phyloP scores from a whole-genome alignment of 2,113 vertebrate genomes.

The Lophura nycthemera region DNA sequence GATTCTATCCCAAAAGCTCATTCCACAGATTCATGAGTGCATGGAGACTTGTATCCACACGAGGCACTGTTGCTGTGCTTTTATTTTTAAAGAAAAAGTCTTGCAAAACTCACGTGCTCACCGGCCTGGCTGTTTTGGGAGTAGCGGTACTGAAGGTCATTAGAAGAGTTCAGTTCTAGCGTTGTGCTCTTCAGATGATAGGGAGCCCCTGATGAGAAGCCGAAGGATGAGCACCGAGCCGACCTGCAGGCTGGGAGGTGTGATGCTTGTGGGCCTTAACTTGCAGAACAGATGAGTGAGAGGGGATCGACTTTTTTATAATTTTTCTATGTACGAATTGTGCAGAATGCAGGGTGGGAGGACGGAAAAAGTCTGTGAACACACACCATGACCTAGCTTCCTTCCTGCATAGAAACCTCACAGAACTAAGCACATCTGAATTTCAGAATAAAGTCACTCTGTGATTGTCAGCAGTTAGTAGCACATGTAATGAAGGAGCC shows the following conservation, averaged over 20 bases:
- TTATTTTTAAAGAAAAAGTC: not conserved
- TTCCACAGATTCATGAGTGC: fast-evolving
- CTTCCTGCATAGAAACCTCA: not conserved
- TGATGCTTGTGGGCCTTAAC: not conserved
- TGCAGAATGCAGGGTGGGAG: not conserved
- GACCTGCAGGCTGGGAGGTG: not conserved
- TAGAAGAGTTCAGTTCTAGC: not conserved
- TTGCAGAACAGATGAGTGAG: not conserved
- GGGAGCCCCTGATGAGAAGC: not conserved
- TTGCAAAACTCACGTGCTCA: not conserved
- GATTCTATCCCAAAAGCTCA: not conserved
- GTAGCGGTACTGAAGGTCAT: not conserved
- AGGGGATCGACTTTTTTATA: not conserved
- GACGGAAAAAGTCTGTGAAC: not conserved
- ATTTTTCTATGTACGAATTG: fast-evolving
- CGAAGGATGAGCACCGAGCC: not conserved
- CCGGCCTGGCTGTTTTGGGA: not conserved
- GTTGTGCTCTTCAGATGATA: fast-evolving
- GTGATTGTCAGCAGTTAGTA: not conserved
- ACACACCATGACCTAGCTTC: not conserved
- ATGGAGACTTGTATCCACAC: not conserved
- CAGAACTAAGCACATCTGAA: no score
- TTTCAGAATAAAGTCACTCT: not conserved
- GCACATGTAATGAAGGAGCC: not conserved
- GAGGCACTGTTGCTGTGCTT: fast-evolving